Evolutionary conservation across 2,797 vertebrate genomes (phyloP).

Genomic region (Pipistrellus pipistrellus): DNA sequence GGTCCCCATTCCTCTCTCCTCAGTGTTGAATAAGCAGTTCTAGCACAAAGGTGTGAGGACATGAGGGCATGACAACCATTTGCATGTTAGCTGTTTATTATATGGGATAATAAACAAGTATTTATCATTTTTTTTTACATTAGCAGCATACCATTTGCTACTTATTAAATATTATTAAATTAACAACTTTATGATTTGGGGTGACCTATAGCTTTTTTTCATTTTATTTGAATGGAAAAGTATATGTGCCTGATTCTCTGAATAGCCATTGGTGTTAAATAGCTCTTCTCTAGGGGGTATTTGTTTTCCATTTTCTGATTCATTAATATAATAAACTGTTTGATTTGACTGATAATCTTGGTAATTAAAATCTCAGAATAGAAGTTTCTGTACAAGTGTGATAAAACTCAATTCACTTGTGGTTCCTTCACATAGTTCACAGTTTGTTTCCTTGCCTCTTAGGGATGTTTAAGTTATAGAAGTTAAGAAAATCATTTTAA

Average conservation of each 20-base stretch:
- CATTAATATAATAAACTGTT: neutral
- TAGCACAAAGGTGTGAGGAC: too few relatives aligned
- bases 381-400: neutral
- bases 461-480: constrained; percentile 15
- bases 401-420: constrained; percentile 51
- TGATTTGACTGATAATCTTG: constrained; percentile 46
- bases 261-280: constrained; percentile 58
- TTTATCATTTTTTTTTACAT: neutral
- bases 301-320: neutral
- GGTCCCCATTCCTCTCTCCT: too few relatives aligned
- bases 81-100: too few relatives aligned
- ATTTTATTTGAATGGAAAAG: neutral
- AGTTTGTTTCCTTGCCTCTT: neutral
- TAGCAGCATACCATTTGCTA: neutral
- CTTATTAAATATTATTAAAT: constrained; percentile 45
- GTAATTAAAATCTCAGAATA: constrained; percentile 19
- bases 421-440: neutral
- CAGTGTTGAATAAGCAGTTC: too few relatives aligned
- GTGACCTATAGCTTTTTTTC: neutral
- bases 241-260: neutral
- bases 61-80: too few relatives aligned
- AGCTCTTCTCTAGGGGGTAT: neutral
- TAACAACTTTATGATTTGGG: constrained; percentile 23
- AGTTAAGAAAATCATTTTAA: neutral
- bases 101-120: neutral